Evolutionary conservation across 2,888 invertebrate species (phyloP).

Genomic region (Cotesia congregata): DNA sequence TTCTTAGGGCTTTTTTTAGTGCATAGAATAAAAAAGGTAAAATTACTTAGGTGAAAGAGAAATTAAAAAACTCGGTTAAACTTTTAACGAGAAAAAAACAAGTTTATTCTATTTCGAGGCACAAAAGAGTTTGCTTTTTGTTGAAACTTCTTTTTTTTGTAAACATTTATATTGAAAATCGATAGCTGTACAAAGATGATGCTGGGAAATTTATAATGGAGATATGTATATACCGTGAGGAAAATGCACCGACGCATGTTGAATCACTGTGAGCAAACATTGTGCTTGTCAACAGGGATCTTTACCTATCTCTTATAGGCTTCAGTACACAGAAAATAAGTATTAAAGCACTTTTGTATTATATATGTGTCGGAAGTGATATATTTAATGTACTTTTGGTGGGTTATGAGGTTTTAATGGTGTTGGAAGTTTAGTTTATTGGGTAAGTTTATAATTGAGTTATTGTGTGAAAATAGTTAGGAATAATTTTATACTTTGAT

Average conservation of each 20-base stretch:
- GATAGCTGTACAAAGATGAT: not conserved
- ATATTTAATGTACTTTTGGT: too few species aligned
- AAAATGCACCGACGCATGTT: not conserved
- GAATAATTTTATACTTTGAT: too few species aligned
- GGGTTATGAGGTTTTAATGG: too few species aligned
- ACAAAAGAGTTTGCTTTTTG: not conserved
- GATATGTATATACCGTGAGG: not conserved
- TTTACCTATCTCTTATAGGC: not conserved
- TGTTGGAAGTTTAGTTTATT: too few species aligned
- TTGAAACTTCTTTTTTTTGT: not conserved
- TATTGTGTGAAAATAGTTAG: too few species aligned
- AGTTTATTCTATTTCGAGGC: not conserved
- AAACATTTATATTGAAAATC: not conserved
- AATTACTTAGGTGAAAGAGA: not conserved
- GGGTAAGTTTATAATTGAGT: too few species aligned
- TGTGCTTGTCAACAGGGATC: not conserved
- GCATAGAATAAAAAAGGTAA: not conserved
- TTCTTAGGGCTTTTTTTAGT: not conserved
- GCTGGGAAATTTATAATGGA: not conserved
- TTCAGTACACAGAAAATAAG: not conserved
- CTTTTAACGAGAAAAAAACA: not conserved
- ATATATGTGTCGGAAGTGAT: too few species aligned
- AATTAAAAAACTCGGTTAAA: not conserved
- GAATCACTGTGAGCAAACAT: not conserved
- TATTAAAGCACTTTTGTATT: not conserved